Evolutionary conservation across 2,888 invertebrate species (phyloP), one percentile per base, ranked within the genome.

Genomic region (Pristionchus exspectatus): DNA sequence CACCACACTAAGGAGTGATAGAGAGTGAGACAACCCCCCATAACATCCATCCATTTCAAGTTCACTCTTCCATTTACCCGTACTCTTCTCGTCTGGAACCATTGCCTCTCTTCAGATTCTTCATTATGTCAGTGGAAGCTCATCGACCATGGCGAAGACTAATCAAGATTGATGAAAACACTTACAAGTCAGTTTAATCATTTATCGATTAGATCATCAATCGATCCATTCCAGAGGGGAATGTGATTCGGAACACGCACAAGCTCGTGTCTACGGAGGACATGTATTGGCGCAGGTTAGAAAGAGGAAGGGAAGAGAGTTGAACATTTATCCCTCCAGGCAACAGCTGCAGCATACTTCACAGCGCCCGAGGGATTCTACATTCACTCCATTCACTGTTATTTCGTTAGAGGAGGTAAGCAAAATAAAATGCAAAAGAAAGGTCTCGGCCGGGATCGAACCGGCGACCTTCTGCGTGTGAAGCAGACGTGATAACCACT

Each of bases 351-450:
- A 0, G 94, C 94, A 54, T 93, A 93, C 74, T 92, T 91, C 59
- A 93, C 94, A 0, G 92, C 92, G n/a, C 93, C 93, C 18, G 91
- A 91, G 54, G 93, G 93, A 18, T 94, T 93, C 88, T 92, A 91
- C 81, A 91, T 94, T 74, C 93, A 94, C 89, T 92, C 93, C 10
- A 90, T 94, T 7, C 94, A 94, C 83, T 93, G 93, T 56, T 94
- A 94, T 88, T 94, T 94, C 87, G 93, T 94, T 83, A 77, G 93
- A 69, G 92, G 92, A 88, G 93, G 93, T 92, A 38, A 81, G 63
- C 10, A n/a, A 27, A 69, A 56, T 81, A 90, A 7, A 3, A 14
- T 50, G 63, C 63, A 63, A 63, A 63, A 63, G 24, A 24, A 63
- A 90, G 90, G 90, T 90, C 90, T 86, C 72, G 90, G 90, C 90